Base-by-base conservation (phyloP, 2,888 invertebrate genomes). In the Tigriopus californicus region DNA sequence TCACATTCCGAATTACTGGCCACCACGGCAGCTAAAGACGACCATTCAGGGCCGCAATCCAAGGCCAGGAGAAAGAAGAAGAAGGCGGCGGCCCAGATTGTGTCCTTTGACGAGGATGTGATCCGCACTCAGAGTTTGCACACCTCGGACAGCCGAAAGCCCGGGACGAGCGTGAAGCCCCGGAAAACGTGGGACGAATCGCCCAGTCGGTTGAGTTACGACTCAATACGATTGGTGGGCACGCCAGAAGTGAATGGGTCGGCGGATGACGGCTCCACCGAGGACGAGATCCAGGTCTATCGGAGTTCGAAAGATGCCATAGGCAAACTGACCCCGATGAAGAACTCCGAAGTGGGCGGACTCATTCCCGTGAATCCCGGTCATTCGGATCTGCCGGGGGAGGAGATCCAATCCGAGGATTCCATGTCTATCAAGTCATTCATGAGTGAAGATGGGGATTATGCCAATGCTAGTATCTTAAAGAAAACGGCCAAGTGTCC, bases 41-140 rank as follows among this genome's bases (percentile, higher is more conserved):
- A 49, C 2, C 41, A 63, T 69, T 70, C 58, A 13, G 49, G 12
- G 5, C 22, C 15, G 3, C 20, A 15, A 20, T 12, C 15, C 13
- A 22, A 20, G 20, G 12, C 49, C 20, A 72, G 73, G 44, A 74
- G 74, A 63, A 73, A 71, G 61, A 76, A 74, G 65, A 78, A 75
- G 67, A 78, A 78, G 69, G 76, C 79, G 53, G 76, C 77, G 20
- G 74, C 78, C n/a, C 78, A 80, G 66, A 76, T 81, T 64, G 80
- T 82, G 61, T 80, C 80, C 44, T 82, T 82, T 70, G 81, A 81
- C 67, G 79, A 80, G 60, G 79, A 79, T 60, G 76, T 76, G 41
- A 18, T 33, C 33, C 33, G 33, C 8, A 33, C 33, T 8, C 33
- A 33, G 33, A 33, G 33, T 33, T 33, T 33, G 33, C 3, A 33